Conservation (phyloP, 1,140 invertebrate genomes). For the Dreissena rostriformis region DNA sequence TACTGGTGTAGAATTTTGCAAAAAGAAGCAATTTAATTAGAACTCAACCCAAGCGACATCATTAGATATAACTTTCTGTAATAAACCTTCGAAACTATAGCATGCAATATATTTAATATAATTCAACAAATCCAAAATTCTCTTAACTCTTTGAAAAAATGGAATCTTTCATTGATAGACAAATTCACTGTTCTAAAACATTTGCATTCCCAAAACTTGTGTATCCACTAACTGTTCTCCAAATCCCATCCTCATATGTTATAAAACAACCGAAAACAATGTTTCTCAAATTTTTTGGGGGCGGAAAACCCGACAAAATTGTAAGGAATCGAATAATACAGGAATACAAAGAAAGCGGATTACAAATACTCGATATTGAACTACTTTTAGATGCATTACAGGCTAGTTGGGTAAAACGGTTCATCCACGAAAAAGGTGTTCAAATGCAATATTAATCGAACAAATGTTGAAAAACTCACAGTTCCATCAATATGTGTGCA, state of each 20-base stretch:
- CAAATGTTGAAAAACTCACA: too few species aligned
- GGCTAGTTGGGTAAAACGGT: neutral
- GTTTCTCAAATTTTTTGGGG: neutral
- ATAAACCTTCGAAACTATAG: too few species aligned
- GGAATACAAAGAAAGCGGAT: neutral
- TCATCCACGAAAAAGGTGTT: too few species aligned
- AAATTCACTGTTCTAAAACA: neutral
- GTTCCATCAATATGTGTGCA: too few species aligned
- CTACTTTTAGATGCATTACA: neutral
- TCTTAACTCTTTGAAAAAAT: neutral
- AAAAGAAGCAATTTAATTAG: too few species aligned
- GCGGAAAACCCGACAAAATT: neutral
- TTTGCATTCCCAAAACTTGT: conserved; percentile 11
- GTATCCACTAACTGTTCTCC: neutral
- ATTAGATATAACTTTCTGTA: too few species aligned
- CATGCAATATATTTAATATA: too few species aligned
- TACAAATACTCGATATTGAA: neutral
- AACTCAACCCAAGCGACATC: too few species aligned
- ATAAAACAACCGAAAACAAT: neutral
- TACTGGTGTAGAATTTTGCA: too few species aligned
- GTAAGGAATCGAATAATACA: neutral
- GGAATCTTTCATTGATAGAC: conserved; percentile 16
- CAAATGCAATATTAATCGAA: too few species aligned
- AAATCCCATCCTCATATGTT: neutral
- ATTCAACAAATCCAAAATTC: neutral